Conservation (phyloP, 2,113 vertebrate genomes). For the Chascanopsetta lugubris region DNA sequence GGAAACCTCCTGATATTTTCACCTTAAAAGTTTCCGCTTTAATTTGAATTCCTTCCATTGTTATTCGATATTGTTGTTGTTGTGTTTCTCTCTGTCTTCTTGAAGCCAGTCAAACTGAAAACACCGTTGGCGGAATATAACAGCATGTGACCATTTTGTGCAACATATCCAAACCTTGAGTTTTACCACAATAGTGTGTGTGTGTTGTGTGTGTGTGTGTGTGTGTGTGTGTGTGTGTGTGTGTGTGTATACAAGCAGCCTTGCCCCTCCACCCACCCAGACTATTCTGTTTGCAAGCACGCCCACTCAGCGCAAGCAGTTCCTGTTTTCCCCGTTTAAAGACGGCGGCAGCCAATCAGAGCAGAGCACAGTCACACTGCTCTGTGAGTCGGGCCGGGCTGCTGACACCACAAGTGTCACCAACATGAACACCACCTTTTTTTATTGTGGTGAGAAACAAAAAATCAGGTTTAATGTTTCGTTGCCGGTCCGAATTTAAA, state of each 20-base stretch:
- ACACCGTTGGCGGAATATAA: constrained; percentile 74
- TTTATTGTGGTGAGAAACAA: constrained; percentile 59
- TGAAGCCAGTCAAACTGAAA: constrained; percentile 76
- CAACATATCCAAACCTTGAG: constrained; percentile 1
- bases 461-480: constrained; percentile 36
- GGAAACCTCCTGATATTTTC: constrained; percentile 16
- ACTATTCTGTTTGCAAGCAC: constrained; percentile 75
- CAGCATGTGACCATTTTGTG: constrained; percentile 72
- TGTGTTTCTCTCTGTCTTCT: constrained; percentile 31
- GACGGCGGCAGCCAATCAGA: constrained; percentile 74
- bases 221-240: constrained; percentile 30
- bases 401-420: constrained; percentile 71
- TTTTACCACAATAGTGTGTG: constrained; percentile 58
- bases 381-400: constrained; percentile 65
- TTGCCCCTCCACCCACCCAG: constrained; percentile 74
- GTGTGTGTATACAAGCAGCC: constrained; percentile 29
- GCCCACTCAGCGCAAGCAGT: constrained; percentile 79
- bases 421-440: constrained; percentile 65
- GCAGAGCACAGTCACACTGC: constrained; percentile 61
- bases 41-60: constrained; percentile 21
- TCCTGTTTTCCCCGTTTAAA: constrained; percentile 84
- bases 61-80: constrained; percentile 61
- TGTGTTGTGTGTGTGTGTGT: no score
- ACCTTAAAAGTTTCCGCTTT: constrained; percentile 23
- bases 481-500: constrained; percentile 25